phyloP scores from a whole-genome alignment of 2,888 invertebrate species.

The Apamea epomidion region DNA sequence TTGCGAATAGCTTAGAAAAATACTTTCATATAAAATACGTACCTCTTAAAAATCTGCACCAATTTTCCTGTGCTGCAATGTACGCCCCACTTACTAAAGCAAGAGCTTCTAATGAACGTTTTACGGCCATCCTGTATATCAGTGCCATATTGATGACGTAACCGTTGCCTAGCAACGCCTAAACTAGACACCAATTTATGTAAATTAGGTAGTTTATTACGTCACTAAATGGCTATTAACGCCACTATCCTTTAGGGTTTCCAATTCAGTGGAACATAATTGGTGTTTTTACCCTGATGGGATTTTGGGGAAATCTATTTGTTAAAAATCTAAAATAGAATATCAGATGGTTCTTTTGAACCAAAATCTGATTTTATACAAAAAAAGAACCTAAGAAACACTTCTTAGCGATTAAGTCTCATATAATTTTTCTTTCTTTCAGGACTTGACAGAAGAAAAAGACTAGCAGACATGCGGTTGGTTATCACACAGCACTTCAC shows the following conservation, averaged over 20 bases:
- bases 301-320: not conserved
- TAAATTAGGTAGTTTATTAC: constrained; percentile 61
- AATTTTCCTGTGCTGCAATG: constrained; percentile 44
- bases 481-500: constrained; percentile 87
- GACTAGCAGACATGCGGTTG: constrained; percentile 77
- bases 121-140: constrained; percentile 63
- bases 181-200: constrained; percentile 60
- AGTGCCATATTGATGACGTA: constrained; percentile 61
- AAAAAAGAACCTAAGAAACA: not conserved
- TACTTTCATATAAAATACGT: not conserved
- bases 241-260: constrained; percentile 28
- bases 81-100: constrained; percentile 51
- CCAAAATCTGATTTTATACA: not conserved
- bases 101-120: constrained; percentile 68
- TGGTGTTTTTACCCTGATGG: constrained; percentile 26
- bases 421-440: constrained; percentile 61
- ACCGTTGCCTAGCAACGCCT: constrained; percentile 67
- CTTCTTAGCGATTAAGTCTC: not conserved
- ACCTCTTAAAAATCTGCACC: not conserved
- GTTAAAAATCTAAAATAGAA: not conserved
- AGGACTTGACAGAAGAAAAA: constrained; percentile 83
- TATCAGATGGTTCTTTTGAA: not conserved
- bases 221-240: constrained; percentile 54
- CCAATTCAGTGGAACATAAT: constrained; percentile 43
- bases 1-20: not conserved